Percentiles rank a stretch among this genome's conserved stretches.
Conservation (phyloP, 2,797 vertebrate genomes). For the Apogon talboti region DNA sequence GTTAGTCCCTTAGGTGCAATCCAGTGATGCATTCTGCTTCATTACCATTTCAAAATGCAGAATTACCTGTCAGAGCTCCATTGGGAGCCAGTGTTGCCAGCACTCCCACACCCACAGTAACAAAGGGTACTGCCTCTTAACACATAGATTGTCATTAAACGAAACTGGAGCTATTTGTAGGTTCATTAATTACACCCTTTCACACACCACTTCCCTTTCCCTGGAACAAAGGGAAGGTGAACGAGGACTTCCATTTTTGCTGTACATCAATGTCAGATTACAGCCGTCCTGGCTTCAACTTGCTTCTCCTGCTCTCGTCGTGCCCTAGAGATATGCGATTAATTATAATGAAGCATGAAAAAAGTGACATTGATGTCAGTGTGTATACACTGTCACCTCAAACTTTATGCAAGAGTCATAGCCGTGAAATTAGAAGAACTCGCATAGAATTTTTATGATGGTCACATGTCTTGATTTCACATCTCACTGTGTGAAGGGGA, state of each 20-base stretch:
- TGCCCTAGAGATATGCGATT: conserved; percentile 74
- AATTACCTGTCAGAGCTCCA: conserved; percentile 77
- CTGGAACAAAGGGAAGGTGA: conserved; percentile 78
- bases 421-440: conserved; percentile 70
- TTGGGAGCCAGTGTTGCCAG: conserved; percentile 69
- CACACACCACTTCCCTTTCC: conserved; percentile 76
- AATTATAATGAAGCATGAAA: conserved; percentile 69
- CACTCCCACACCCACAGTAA: conserved; percentile 68
- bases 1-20: conserved; percentile 65
- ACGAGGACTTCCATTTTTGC: conserved; percentile 78
- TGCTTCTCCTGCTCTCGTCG: conserved; percentile 43
- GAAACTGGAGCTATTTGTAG: conserved; percentile 80
- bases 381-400: conserved; percentile 67
- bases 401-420: conserved; percentile 70
- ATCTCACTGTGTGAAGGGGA: conserved; percentile 15
- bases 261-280: conserved; percentile 80
- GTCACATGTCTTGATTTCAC: conserved; percentile 36
- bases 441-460: conserved; percentile 49
- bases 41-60: conserved; percentile 79
- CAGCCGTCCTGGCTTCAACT: conserved; percentile 51
- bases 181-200: conserved; percentile 83
- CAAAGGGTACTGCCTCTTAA: conserved; percentile 79
- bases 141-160: conserved; percentile 81
- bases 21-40: conserved; percentile 71
- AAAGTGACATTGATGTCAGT: conserved; percentile 65